Percentiles rank a stretch among this genome's conserved stretches.
Evolutionary conservation across 2,113 vertebrate genomes (phyloP).

Genomic region (Caloenas nicobarica): DNA sequence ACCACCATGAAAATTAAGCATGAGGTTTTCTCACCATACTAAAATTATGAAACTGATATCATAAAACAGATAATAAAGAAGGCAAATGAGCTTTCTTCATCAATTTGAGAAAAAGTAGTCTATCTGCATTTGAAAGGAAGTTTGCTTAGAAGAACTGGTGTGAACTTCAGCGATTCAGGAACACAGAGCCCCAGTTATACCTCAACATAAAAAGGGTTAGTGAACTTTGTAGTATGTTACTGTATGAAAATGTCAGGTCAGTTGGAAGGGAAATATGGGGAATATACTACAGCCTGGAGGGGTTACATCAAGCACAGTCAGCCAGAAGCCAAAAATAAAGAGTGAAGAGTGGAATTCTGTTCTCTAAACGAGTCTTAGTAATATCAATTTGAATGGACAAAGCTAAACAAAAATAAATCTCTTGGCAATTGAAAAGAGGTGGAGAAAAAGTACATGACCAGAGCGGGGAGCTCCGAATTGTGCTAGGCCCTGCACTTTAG

Average conservation of each 20-base stretch:
- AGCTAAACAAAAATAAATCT: slow-evolving; percentile 61
- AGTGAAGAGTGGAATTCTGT: slow-evolving; percentile 26
- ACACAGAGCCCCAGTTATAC: slow-evolving; percentile 31
- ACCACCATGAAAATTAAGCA: neutral
- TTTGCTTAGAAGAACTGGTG: slow-evolving; percentile 52
- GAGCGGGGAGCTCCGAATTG: neutral
- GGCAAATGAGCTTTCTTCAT: neutral
- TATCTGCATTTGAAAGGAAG: slow-evolving; percentile 66
- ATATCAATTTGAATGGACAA: slow-evolving; percentile 49
- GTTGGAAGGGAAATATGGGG: slow-evolving; percentile 51
- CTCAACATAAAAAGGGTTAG: slow-evolving; percentile 40
- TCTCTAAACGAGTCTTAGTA: slow-evolving; percentile 41
- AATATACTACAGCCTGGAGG: slow-evolving; percentile 55
- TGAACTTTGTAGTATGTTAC: slow-evolving; percentile 60
- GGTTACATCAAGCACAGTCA: slow-evolving; percentile 44
- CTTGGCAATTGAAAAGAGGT: neutral
- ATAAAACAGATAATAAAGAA: neutral
- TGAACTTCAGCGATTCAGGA: slow-evolving; percentile 28
- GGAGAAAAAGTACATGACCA: neutral
- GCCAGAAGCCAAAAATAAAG: slow-evolving; percentile 45
- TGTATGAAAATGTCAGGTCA: slow-evolving; percentile 65
- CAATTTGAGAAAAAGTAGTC: neutral
- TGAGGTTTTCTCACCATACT: neutral
- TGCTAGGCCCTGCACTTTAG: neutral
- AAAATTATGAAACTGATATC: slow-evolving; percentile 2